Evolutionary conservation across 1,140 invertebrate genomes (phyloP), one percentile per base, ranked within the genome.

Genomic region (Rhizoglyphus robini): DNA sequence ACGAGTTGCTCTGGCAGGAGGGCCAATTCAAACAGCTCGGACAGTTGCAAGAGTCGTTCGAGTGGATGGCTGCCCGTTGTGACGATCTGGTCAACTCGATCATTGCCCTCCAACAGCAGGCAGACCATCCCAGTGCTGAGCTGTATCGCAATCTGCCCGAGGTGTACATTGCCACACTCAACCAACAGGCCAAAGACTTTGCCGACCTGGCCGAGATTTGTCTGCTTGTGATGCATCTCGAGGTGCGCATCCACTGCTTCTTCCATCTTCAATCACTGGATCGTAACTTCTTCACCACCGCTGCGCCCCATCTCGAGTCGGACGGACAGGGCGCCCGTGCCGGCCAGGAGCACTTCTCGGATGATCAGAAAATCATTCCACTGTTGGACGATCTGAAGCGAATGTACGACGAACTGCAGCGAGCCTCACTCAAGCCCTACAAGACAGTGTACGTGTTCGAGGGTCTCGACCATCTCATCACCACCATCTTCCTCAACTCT

Each of bases 401-500:
- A 63, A 86, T 91, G 68, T 15, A 60, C 27, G 87, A 92, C 74
- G 86, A 89, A 74, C 82, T 85, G 18, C 78, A 92, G 66, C 82
- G 82, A 63, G 81, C 83, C 20, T 86, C 84, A 68, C 74, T 92
- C 23, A 81, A 84, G 74, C 83, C 83, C 4, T 81, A 83, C 36
- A 91, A 93, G 72, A 84, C 86, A 46, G 90, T 91, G 84, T 97
- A 96, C 74, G 85, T 97, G 65, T 92, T 97, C 78, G 89, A 94
- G 78, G 92, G 92, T 11, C 77, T 97, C 11, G 91, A 88, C 2
- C 88, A 89, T 75, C 75, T 93, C 15, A 86, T 90, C 49, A 82
- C 88, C 0, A 87, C 88, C 66, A 89, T 92, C 68, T 76, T 93
- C 25, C 90, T 92, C 69, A 87, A 84, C 67, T 86, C 85, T 46